Evolutionary conservation across 2,797 vertebrate genomes (phyloP), one percentile per base, ranked within the genome.

Genomic region (Hozukius guyotensis): DNA sequence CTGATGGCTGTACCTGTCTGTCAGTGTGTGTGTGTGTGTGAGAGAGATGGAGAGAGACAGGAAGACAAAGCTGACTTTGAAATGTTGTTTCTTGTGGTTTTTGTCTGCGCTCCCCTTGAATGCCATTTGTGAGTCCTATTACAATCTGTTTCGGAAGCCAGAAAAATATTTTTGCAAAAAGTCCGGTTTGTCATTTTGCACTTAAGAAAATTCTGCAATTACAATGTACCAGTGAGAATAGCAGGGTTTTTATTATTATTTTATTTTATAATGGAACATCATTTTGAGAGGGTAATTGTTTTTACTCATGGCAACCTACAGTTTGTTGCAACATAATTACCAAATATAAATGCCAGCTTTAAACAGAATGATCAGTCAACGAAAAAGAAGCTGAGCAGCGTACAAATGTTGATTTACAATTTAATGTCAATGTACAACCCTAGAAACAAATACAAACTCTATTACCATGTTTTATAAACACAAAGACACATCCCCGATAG

Each of bases 1-100:
- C 77, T 76, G 82, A 78, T 77, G 83, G 78, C 72, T 82, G 88
- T 87, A 70, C 67, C 85, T 87, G 89, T 84, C 67, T 62, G 78
- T 89, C 57, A 38, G 65, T 64, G 42, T 61, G 64, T n/a, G 53
- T 57, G 60, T 31, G 53, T 24, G 42, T 52, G 57, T 24, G 18
- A 36, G 61, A 11, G 57, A 2, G 27, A 18, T 36, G 25, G 20
- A 56, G 14, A 65, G 18, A 36, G 46, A 27, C 0, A 62, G 8
- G 62, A n/a, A 79, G 27, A 36, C 18, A 62, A 77, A 66, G 53
- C 49, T 29, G 29, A 76, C 25, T 69, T 69, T 76, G 9, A 85
- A 72, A 61, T 69, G 13, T 49, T 52, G 60, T 20, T 69, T n/a
- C 46, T 68, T 63, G 12, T 69, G 7, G 11, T 67, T 75, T 68